Evolutionary conservation across 2,888 invertebrate genomes (phyloP), one percentile per base, ranked within the genome.

Genomic region (Sesia bembeciformis): DNA sequence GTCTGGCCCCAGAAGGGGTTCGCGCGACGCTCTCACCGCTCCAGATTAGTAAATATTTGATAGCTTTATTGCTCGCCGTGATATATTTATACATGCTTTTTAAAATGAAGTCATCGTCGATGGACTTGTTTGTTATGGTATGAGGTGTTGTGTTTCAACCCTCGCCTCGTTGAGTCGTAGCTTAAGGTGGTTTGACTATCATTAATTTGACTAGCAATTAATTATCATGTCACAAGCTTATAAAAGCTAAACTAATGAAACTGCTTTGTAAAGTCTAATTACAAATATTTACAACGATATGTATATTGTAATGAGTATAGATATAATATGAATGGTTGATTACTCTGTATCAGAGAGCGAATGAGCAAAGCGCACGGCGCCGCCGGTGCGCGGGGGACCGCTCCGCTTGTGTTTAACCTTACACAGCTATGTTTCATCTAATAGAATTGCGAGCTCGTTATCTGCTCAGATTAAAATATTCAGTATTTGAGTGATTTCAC

Each of bases 401-500:
- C 65, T 60, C 62, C 62, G 62, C 64, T 60, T 67, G 64, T 79
- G 78, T 83, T 84, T 81, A 84, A 84, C 81, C 78, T 85, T 82
- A 78, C 79, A 80, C 74, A 80, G 84, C 84, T 81, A 83, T 84
- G 84, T 84, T 85, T 79, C 87, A 83, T 88, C 86, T 87, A 89
- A 89, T 87, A 89, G 86, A 87, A 89, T 88, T 86, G 86, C 82
- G 81, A 87, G 83, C 89, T 89, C 86, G 89, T 89, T 89, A 89
- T 89, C 87, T 88, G 88, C 80, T 82, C 87, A 88, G 89, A 89
- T 89, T 89, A 89, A 89, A 89, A 89, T 89, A 89, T 89, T 89
- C 88, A 89, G 88, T 88, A 89, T 89, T 89, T 88, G 89, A 89
- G 88, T 89, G 89, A 89, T 89, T 89, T 89, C 85, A 89, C 89